Base-by-base conservation (phyloP, 1,140 invertebrate species). In the Neodiprion fabricii region DNA sequence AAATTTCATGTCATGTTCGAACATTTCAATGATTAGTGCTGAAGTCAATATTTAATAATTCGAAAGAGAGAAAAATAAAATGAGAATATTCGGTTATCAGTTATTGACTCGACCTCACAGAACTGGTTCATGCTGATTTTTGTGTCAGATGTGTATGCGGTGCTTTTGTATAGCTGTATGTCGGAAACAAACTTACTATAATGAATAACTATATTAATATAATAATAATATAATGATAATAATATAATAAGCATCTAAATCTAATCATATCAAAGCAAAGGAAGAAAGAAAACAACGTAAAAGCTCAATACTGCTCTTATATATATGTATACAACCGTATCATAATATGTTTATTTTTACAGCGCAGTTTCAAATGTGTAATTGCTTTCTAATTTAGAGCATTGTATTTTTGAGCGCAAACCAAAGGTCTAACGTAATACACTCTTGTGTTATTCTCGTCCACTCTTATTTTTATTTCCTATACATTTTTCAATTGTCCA, bases 121-220 rank as follows among this genome's bases (percentile, higher is more conserved):
- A 69, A 48, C 49, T 50, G n/a, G 50, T 73, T 70, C 71, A 47
- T 80, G 17, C 67, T 72, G 65, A 7, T 72, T 75, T 70, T 72
- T 74, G 77, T 70, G 67, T 23, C n/a, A 73, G 73, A 77, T 66
- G 47, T 80, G 77, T 77, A 79, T 81, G 75, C 70, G 78, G 79
- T 81, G 78, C 80, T 81, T 81, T 81, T 76, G 76, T 78, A 81
- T 78, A 78, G 75, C 73, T 81, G 78, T 50, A 76, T 79, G 71
- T 79, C 73, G 17, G 65, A 72, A 74, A 76, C 78, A 81, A 79
- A 79, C 76, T 78, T 77, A 72, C 74, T 14, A 69, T 21, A 69
- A 69, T 14, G 67, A 69, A 69, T 69, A 17, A 12, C 7, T 69
- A 69, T 69, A 69, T 11, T 47, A 21, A 47, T 69, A 61, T 61